Conservation (phyloP, 2,113 vertebrate species). For the Pseudonaja textilis region DNA sequence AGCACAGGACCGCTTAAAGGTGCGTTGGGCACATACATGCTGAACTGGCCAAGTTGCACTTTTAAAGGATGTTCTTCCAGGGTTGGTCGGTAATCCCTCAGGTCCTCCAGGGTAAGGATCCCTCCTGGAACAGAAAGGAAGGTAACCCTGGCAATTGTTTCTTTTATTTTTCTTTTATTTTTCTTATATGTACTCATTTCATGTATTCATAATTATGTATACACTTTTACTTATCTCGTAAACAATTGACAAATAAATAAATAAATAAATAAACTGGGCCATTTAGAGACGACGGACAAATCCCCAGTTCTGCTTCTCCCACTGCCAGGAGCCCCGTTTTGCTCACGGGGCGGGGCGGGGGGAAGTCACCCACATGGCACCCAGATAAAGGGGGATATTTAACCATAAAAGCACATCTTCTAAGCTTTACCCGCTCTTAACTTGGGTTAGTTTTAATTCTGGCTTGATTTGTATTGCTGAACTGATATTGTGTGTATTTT, state of each 20-base stretch:
- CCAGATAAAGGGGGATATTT: background rate
- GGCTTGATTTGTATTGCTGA: background rate
- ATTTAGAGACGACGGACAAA: background rate
- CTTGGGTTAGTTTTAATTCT: background rate
- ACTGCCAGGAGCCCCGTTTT: background rate
- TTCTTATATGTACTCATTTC: too few relatives aligned
- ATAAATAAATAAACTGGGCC: too few relatives aligned
- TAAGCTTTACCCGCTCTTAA: background rate
- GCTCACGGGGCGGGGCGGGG: background rate
- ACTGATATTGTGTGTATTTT: background rate
- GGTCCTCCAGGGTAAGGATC: constrained; percentile 84
- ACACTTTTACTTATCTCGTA: too few relatives aligned
- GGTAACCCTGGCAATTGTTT: background rate
- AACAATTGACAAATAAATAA: too few relatives aligned
- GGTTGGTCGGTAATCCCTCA: constrained; percentile 75
- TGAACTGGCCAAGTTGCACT: constrained; percentile 75
- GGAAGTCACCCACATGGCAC: background rate
- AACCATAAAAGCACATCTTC: background rate
- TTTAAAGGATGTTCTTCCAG: constrained; percentile 77
- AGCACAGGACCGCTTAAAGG: constrained; percentile 91
- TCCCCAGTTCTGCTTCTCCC: background rate
- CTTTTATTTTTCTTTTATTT: too few relatives aligned
- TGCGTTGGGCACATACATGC: constrained; percentile 77
- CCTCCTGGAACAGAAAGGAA: constrained; percentile 76
- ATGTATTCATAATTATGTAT: too few relatives aligned